phyloP scores from a whole-genome alignment of 1,140 invertebrate genomes.

The Calephelis nemesis region DNA sequence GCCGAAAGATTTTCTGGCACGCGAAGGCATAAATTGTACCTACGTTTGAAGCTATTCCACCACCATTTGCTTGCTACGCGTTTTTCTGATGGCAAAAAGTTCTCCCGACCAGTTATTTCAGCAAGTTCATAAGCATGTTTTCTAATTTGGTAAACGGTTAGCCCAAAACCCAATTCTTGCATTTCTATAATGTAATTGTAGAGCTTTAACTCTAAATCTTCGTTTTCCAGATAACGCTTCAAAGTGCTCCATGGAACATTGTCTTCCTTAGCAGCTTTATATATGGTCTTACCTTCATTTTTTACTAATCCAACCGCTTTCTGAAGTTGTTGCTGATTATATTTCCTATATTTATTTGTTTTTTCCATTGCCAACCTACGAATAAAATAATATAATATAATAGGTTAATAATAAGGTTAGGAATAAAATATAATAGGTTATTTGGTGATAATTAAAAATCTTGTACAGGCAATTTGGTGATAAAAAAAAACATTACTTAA shows the following conservation, averaged over 20 bases:
- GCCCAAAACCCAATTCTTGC: constrained; percentile 20
- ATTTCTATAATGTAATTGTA: constrained; percentile 21
- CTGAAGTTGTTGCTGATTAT: constrained; percentile 21
- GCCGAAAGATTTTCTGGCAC: constrained; percentile 19
- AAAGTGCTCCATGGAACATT: constrained; percentile 10
- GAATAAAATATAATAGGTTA: background rate
- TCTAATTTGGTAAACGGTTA: constrained; percentile 21
- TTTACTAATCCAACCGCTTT: background rate
- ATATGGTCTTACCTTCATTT: background rate
- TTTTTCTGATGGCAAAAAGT: constrained; percentile 20
- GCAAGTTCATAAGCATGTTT: constrained; percentile 24
- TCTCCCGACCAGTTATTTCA: constrained; percentile 17
- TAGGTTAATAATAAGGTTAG: no score
- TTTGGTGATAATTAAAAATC: background rate
- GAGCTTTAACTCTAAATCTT: constrained; percentile 17
- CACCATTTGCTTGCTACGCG: constrained; percentile 20
- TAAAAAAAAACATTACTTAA: background rate
- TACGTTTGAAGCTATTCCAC: constrained; percentile 21
- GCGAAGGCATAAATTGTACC: constrained; percentile 22
- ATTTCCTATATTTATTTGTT: constrained; percentile 15
- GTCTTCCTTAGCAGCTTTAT: constrained; percentile 18
- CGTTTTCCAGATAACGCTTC: constrained; percentile 9
- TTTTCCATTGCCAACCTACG: constrained; percentile 14
- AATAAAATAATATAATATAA: background rate
- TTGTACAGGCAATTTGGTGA: background rate